Evolutionary conservation across 2,113 vertebrate genomes (phyloP).

Genomic region (Calypte anna): DNA sequence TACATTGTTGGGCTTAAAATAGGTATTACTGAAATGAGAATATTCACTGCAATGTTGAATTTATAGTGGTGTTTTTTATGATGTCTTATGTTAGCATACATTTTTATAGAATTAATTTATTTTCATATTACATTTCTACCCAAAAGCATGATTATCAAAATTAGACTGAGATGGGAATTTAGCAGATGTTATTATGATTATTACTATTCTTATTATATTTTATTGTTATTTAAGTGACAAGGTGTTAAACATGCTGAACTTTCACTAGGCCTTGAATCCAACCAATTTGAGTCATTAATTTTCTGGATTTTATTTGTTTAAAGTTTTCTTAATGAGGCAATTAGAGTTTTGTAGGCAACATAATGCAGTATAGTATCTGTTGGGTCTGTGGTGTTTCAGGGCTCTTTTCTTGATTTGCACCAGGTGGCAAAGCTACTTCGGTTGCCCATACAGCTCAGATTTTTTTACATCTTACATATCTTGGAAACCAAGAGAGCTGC

Average conservation of each 20-base stretch:
- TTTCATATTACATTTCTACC: background rate
- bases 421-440: slow-evolving; percentile 66
- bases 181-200: background rate
- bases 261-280: background rate
- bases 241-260: background rate
- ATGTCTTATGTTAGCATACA: background rate
- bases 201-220: background rate
- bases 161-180: background rate
- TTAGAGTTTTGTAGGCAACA: slow-evolving; percentile 22
- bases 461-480: slow-evolving; percentile 63
- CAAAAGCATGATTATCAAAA: background rate
- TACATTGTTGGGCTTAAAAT: background rate
- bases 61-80: background rate
- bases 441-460: slow-evolving; percentile 64
- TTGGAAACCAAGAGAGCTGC: slow-evolving; percentile 63
- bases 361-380: slow-evolving; percentile 39
- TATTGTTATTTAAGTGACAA: background rate
- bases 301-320: background rate
- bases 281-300: background rate
- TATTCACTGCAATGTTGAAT: background rate
- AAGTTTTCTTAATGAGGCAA: background rate
- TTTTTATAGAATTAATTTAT: background rate
- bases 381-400: slow-evolving; percentile 51
- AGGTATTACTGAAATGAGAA: background rate
- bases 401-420: slow-evolving; percentile 70